These are phyloP conservation scores for Argyresthia albistria DNA, from an alignment of 2,888 invertebrate species.

Conservation along the genomic window DNA sequence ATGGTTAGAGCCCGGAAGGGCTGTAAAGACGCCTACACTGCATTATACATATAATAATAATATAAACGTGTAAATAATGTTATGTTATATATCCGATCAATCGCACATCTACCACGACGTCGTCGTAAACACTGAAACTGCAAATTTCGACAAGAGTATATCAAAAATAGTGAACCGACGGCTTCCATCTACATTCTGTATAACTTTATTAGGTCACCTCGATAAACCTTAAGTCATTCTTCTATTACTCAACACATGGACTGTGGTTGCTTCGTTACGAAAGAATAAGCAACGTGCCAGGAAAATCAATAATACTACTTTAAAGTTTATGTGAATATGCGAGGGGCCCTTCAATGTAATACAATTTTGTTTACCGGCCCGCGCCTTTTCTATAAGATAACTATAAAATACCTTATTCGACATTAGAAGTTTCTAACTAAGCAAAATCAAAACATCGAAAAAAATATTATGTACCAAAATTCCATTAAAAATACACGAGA, in stretches of 20 bases:
- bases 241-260: slow-evolving; percentile 33
- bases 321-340: no score
- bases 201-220: slow-evolving; percentile 57
- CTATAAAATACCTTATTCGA: background rate
- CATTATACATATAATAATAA: slow-evolving; percentile 53
- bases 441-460: background rate
- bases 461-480: slow-evolving; percentile 1
- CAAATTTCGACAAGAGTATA: slow-evolving; percentile 72
- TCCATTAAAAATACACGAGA: no score
- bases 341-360: no score
- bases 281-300: no score
- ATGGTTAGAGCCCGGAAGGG: slow-evolving; percentile 40
- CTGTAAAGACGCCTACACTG: slow-evolving; percentile 55
- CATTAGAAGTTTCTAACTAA: background rate
- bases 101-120: slow-evolving; percentile 46
- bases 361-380: no score
- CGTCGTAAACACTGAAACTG: slow-evolving; percentile 51
- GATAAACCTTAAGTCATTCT: slow-evolving; percentile 41
- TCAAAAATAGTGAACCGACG: slow-evolving; percentile 70
- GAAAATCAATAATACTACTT: no score
- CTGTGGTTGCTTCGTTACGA: slow-evolving; percentile 29
- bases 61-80: slow-evolving; percentile 70
- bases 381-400: no score
- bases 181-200: slow-evolving; percentile 57
- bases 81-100: slow-evolving; percentile 50